Base-by-base conservation (phyloP, 2,797 vertebrate genomes). In the Hoplostethus atlanticus region DNA sequence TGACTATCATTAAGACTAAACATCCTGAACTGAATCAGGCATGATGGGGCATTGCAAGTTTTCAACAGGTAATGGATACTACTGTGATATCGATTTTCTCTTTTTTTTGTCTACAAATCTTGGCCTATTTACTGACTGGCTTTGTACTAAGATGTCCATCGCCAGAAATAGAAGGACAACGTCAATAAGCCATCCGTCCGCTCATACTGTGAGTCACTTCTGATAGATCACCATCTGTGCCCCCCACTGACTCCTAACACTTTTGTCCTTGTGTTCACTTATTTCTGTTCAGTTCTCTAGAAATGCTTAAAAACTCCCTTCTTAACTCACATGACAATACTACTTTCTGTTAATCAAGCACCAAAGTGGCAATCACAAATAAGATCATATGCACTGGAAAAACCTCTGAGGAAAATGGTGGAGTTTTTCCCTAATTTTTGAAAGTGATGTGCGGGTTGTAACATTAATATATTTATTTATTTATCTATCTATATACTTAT, bases 131-230 rank as follows among this genome's bases (percentile, higher is more conserved):
- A 80, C 58, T 74, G 72, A 76, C 4, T 58, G 74, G 64, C 76
- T 82, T 79, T 83, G 34, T 81, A 73, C 64, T 73, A 66, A 61
- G 82, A 84, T 84, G 79, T 87, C 70, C 55, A 62, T 79, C 67
- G 79, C 83, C 66, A 81, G 83, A 84, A 87, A 84, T 69, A 85
- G 76, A 66, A 83, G 81, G 84, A 85, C 85, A 77, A 83, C 74
- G 51, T 79, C 71, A 80, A 91, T 84, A 92, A 93, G 92, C 92
- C 91, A 92, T 93, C 77, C 89, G 85, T 86, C 90, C 85, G 86
- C 80, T 88, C 86, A 87, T 77, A 91, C 91, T 92, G 90, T 92
- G 90, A 92, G 85, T 91, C 83, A 83, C 76, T 86, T 91, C 87
- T 87, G 85, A 92, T 84, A 91, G 83, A 86, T 87, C 88, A 85